Conservation (phyloP, 35 echinoderm and acorn worm genomes). For the Apostichopus californicus region DNA sequence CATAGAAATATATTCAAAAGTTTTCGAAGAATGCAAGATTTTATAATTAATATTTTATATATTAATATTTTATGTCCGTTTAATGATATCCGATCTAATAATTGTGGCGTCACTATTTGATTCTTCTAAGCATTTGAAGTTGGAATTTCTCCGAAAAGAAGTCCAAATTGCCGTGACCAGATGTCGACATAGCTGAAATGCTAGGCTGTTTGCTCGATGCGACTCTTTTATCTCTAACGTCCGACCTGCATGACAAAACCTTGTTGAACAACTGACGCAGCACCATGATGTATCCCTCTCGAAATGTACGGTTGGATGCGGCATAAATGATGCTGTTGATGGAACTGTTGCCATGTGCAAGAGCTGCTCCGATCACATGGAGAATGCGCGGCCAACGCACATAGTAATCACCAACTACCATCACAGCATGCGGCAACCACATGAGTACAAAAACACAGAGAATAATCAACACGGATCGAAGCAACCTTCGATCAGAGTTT, state of each 20-base stretch:
- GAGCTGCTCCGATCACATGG: constrained; percentile 59
- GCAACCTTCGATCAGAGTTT: constrained; percentile 57
- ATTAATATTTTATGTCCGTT: no score
- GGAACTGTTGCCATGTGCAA: constrained; percentile 81
- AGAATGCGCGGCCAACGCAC: constrained; percentile 45
- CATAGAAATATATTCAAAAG: no score
- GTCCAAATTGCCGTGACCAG: no score
- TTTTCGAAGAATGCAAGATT: no score
- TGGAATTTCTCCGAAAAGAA: no score
- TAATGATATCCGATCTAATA: no score
- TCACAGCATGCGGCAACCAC: constrained; percentile 80
- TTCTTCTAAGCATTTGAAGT: no score
- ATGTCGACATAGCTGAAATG: no score
- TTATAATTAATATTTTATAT: no score
- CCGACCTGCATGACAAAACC: not conserved
- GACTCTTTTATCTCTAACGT: not conserved
- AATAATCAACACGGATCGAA: constrained; percentile 68
- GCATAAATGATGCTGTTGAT: constrained; percentile 87
- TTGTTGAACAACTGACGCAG: constrained; percentile 39
- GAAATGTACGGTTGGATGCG: constrained; percentile 70
- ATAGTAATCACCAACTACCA: constrained; percentile 74
- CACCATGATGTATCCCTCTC: constrained; percentile 65
- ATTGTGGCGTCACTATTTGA: no score
- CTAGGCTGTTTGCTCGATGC: no score
- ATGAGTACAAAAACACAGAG: constrained; percentile 70